These are phyloP conservation scores for Saccostrea glomerata DNA, from an alignment of 1,140 invertebrate species.

Conservation along the genomic window DNA sequence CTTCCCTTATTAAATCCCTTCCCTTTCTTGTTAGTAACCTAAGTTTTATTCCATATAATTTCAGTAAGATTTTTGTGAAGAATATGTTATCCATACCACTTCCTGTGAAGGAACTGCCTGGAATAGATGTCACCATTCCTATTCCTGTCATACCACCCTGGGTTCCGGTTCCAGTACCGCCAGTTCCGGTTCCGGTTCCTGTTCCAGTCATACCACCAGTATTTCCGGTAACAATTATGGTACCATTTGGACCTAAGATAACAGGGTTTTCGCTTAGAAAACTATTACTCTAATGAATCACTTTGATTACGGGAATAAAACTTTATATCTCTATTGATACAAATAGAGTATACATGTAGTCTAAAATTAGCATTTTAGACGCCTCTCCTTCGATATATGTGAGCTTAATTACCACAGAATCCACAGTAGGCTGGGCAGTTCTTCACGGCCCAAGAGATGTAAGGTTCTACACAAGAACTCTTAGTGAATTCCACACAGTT, in stretches of 20 bases:
- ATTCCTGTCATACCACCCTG: slow-evolving; percentile 35
- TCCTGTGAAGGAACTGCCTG: slow-evolving; percentile 45
- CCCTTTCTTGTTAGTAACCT: too few relatives aligned
- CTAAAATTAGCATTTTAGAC: too few relatives aligned
- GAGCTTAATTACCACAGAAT: slow-evolving; percentile 51
- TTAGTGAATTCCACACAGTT: slow-evolving; percentile 47
- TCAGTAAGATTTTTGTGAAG: background rate
- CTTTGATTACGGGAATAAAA: too few relatives aligned
- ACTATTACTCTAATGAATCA: too few relatives aligned
- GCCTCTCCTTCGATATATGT: background rate
- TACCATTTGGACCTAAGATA: slow-evolving; percentile 23
- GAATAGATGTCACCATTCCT: slow-evolving; percentile 30
- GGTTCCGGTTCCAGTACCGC: slow-evolving; percentile 39
- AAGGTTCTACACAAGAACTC: slow-evolving; percentile 51
- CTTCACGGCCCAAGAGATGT: slow-evolving; percentile 55
- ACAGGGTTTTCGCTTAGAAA: too few relatives aligned
- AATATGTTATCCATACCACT: background rate
- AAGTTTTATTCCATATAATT: too few relatives aligned
- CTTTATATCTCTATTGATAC: too few relatives aligned
- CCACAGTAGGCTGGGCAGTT: slow-evolving; percentile 62
- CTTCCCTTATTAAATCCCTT: too few relatives aligned
- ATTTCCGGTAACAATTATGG: slow-evolving; percentile 41
- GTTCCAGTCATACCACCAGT: slow-evolving; percentile 33
- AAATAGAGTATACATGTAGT: too few relatives aligned
- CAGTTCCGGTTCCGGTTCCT: slow-evolving; percentile 44